Percentiles rank a stretch among this genome's conserved stretches.
These are phyloP conservation scores for Otis tarda DNA, from an alignment of 2,113 vertebrate species.

Conservation along the genomic window DNA sequence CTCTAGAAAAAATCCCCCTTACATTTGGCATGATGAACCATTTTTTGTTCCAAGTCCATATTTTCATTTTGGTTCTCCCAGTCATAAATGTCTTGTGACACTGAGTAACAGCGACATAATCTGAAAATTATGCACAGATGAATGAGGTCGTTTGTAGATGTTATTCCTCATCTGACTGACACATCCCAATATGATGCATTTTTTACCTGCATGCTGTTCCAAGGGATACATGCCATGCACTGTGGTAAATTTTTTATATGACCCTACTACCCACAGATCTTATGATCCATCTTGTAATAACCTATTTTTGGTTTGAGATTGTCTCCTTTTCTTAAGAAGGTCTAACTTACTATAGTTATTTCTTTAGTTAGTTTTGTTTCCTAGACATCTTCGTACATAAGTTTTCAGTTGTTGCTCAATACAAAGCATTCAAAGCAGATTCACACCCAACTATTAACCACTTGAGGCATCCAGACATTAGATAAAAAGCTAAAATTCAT, in stretches of 20 bases:
- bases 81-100: constrained; percentile 57
- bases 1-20: neutral
- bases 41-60: constrained; percentile 30
- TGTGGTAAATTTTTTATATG: neutral
- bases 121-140: constrained; percentile 34
- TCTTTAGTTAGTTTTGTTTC: constrained; percentile 5
- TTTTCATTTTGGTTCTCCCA: constrained; percentile 20
- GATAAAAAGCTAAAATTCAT: neutral
- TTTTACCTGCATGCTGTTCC: constrained; percentile 39
- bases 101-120: constrained; percentile 59
- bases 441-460: neutral
- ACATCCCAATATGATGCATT: constrained; percentile 8
- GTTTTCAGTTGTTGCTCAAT: neutral
- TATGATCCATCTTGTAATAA: neutral
- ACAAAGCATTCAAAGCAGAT: neutral
- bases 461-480: neutral
- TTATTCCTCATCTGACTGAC: constrained; percentile 27
- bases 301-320: neutral
- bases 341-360: neutral
- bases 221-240: neutral
- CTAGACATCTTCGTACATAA: neutral
- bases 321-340: neutral
- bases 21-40: neutral
- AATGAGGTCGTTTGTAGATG: constrained; percentile 9
- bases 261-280: neutral